phyloP scores from a whole-genome alignment of 2,888 invertebrate genomes.

The Drosophila tanythrix region DNA sequence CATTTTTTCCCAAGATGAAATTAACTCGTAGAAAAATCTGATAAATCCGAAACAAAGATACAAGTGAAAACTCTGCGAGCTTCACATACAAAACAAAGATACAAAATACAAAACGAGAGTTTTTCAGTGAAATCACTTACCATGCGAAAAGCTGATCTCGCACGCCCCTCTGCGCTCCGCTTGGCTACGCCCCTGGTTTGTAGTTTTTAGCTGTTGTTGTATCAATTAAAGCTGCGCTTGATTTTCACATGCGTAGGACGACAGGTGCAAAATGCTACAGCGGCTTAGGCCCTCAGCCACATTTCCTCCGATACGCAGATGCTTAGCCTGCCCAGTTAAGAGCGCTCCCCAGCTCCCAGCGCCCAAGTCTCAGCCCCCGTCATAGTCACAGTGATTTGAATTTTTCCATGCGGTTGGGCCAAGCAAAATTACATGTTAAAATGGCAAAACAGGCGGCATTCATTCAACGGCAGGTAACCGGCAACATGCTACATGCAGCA shows the following conservation, averaged over 20 bases:
- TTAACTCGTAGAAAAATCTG: no score
- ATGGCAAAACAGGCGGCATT: constrained; percentile 57
- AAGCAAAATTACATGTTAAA: constrained; percentile 56
- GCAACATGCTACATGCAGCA: constrained; percentile 3
- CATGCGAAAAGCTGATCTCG: not conserved
- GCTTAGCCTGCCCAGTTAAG: constrained; percentile 7
- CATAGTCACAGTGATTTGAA: constrained; percentile 68
- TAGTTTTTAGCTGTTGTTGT: constrained; percentile 63
- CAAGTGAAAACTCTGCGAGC: not conserved
- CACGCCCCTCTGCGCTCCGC: not conserved
- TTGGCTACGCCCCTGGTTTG: constrained; percentile 13
- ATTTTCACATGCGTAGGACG: constrained; percentile 79
- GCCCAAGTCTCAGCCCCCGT: constrained; percentile 7
- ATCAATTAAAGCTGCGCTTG: constrained; percentile 78
- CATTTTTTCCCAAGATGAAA: no score
- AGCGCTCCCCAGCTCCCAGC: constrained; percentile 13
- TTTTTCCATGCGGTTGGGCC: constrained; percentile 67
- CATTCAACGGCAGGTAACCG: constrained; percentile 12
- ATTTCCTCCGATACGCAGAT: constrained; percentile 9
- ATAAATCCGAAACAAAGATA: not conserved
- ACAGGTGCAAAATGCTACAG: constrained; percentile 79
- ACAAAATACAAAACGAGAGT: not conserved
- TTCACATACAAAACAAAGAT: not conserved
- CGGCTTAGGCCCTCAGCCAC: constrained; percentile 44
- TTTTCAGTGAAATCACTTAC: not conserved